Evolutionary conservation across 2,113 vertebrate genomes (phyloP), one percentile per base, ranked within the genome.

Genomic region (Nothocercus julius): DNA sequence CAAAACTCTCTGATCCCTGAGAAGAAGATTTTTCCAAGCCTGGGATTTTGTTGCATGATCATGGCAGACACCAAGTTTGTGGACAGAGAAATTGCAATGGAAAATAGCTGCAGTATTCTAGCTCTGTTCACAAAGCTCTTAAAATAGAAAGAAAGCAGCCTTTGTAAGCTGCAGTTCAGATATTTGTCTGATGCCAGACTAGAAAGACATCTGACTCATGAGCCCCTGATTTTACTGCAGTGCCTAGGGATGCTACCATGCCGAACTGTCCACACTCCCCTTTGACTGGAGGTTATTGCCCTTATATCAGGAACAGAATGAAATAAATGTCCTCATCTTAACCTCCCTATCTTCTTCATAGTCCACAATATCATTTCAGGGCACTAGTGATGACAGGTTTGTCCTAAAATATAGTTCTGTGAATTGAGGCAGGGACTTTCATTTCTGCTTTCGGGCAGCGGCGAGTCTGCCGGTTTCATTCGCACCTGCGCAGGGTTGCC

Each of bases 81-180:
- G 51, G 49, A 85, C 78, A 87, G 61, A 92, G 83, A 92, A 88
- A 91, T 85, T 76, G 73, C 34, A 53, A 74, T 40, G 47, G 82
- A 92, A 96, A 95, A 96, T 74, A 94, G 79, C 76, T 91, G 32
- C 91, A 84, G 61, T 83, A 83, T 77, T 85, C 85, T 85, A 87
- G 63, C 85, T 95, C 80, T 88, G 64, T 87, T 95, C 96, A 95
- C 87, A 94, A 34, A 96, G 87, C 61, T 72, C 87, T 83, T 90
- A 95, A 97, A 96, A 97, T 96, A 96, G 95, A 90, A 95, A 95
- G 51, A 93, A 96, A 78, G 82, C 68, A 28, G 61, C 63, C 90
- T 94, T 95, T 96, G 87, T 96, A 61, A 51, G 61, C 85, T 93
- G 32, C 64, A 72, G 91, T 59, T 93, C 85, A 94, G 87, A 87